Percentiles rank a stretch among this genome's conserved stretches.
Evolutionary conservation across 2,113 vertebrate genomes (phyloP).

Genomic region (Ammodytes dubius): DNA sequence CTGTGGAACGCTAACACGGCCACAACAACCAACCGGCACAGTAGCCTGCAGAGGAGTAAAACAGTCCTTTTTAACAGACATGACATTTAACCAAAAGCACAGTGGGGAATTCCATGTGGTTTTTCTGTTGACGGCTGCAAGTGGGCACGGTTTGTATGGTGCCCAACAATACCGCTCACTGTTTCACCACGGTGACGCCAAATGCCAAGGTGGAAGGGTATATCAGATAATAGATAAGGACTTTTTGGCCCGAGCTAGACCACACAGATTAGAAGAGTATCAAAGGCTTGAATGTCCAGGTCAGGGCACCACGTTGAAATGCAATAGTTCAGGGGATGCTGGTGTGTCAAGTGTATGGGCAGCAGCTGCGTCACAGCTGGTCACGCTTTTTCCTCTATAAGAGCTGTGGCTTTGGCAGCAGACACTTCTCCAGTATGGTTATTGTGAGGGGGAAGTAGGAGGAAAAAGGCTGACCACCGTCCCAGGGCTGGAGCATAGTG

Average conservation of each 20-base stretch:
- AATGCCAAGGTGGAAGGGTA: conserved; percentile 31
- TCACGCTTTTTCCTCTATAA: conserved; percentile 71
- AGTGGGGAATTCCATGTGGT: conserved; percentile 74
- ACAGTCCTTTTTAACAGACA: conserved; percentile 41
- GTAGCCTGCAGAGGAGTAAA: conserved; percentile 35
- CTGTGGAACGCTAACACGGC: conserved; percentile 28
- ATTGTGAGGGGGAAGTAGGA: conserved; percentile 47
- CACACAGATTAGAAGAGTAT: not conserved
- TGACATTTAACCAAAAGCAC: conserved; percentile 59
- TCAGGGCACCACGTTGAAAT: conserved; percentile 3
- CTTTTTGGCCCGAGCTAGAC: not conserved
- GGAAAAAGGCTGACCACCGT: conserved; percentile 50
- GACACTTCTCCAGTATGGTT: conserved; percentile 42
- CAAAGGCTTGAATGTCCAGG: not conserved
- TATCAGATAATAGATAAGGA: conserved; percentile 37
- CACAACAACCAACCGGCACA: conserved; percentile 56
- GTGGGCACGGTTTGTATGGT: conserved; percentile 55
- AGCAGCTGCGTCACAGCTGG: conserved; percentile 72
- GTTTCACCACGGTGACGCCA: conserved; percentile 45
- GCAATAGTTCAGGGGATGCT: conserved; percentile 39
- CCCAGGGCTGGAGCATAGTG: conserved; percentile 41
- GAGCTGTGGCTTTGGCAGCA: conserved; percentile 73
- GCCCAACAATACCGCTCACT: conserved; percentile 60
- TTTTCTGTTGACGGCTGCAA: conserved; percentile 65
- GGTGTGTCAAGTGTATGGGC: conserved; percentile 54